These are phyloP conservation scores for Azemiops feae DNA, from an alignment of 2,113 vertebrate genomes.

Conservation along the genomic window DNA sequence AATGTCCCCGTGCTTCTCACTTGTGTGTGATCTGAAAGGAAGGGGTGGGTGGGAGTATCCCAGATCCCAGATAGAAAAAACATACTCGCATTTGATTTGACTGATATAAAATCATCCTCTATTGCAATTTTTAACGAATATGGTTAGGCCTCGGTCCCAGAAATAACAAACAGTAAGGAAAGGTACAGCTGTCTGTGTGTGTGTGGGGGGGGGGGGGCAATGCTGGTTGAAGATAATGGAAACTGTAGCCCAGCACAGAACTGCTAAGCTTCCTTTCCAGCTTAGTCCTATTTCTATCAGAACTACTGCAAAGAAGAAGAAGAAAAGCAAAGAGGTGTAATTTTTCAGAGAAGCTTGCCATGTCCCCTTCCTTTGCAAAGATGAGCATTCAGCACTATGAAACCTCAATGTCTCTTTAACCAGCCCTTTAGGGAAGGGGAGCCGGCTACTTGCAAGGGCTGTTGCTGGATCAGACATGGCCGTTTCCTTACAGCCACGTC, in stretches of 20 bases:
- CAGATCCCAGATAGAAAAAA: no score
- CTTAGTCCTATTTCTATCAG: slow-evolving; percentile 2
- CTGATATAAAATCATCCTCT: no score
- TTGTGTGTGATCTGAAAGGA: no score
- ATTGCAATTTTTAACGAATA: no score
- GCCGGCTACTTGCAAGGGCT: not conserved
- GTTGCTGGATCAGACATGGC: slow-evolving; percentile 4
- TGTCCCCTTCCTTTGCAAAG: not conserved
- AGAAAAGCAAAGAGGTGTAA: not conserved
- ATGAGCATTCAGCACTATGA: slow-evolving; percentile 6
- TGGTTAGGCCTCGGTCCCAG: not conserved
- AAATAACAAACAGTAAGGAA: not conserved
- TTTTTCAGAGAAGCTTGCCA: slow-evolving; percentile 23
- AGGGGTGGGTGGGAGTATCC: no score
- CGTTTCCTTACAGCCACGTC: not conserved
- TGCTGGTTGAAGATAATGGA: not conserved
- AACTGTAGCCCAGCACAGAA: not conserved
- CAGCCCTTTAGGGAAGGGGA: not conserved
- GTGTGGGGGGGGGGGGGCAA: not conserved
- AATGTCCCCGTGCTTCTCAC: no score
- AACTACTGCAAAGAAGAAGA: not conserved
- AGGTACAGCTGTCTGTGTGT: not conserved
- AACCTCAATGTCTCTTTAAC: not conserved
- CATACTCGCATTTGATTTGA: no score
- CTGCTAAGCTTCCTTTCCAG: slow-evolving; percentile 17